Evolutionary conservation across 2,888 invertebrate genomes (phyloP).

Genomic region (Acanthosepion pharaonis): DNA sequence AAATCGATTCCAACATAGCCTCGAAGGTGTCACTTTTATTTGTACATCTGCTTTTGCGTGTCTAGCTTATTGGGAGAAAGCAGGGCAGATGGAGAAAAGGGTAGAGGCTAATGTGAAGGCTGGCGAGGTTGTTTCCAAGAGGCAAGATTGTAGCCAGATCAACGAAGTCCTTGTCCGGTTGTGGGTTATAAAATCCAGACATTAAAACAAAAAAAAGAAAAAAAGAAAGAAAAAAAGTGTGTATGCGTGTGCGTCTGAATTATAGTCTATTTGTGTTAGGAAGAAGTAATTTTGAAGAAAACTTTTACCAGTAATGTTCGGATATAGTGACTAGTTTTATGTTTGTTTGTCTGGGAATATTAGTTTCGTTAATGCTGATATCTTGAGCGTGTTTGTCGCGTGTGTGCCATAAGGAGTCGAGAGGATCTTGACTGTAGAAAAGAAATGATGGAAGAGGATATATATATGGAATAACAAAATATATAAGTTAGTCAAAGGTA

Average conservation of each 20-base stretch:
- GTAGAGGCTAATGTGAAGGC: not conserved
- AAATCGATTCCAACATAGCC: constrained; percentile 33
- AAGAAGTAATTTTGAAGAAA: not conserved
- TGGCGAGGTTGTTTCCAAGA: not conserved
- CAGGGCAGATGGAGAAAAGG: not conserved
- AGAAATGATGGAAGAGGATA: not conserved
- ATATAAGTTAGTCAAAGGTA: not conserved
- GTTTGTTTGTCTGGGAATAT: not conserved
- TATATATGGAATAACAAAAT: no score
- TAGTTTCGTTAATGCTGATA: not conserved
- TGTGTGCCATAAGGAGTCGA: not conserved
- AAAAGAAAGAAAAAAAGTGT: not conserved
- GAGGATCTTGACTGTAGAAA: not conserved
- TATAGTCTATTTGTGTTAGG: not conserved
- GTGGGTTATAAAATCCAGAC: not conserved
- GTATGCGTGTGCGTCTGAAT: not conserved
- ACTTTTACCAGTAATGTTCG: not conserved
- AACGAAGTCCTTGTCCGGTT: not conserved
- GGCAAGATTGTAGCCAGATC: not conserved
- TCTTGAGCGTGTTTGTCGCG: not conserved
- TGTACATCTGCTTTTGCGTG: constrained; percentile 33
- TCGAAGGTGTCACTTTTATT: constrained; percentile 11
- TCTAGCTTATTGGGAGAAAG: not conserved
- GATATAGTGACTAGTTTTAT: not conserved
- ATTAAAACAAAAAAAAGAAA: no score